phyloP scores from a whole-genome alignment of 1,140 invertebrate species.

The Macrobrachium nipponense region DNA sequence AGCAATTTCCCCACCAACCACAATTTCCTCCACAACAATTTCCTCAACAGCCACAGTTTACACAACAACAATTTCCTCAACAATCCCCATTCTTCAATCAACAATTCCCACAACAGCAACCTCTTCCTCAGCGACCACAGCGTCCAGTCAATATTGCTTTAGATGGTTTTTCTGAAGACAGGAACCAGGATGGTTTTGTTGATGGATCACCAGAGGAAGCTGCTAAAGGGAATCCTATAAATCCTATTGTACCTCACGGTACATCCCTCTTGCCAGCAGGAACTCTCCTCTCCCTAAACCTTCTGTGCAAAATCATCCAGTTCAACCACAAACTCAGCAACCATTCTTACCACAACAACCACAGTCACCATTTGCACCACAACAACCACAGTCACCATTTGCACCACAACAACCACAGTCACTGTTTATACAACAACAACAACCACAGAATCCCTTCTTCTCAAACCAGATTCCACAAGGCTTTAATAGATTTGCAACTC shows the following conservation, averaged over 20 bases:
- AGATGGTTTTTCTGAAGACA: conserved; percentile 38
- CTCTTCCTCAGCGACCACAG: not conserved
- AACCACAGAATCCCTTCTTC: conserved; percentile 26
- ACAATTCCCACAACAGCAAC: conserved; percentile 41
- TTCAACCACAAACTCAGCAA: not conserved
- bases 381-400: conserved; percentile 30
- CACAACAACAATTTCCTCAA: conserved; percentile 30
- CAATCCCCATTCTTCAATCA: conserved; percentile 19
- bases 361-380: conserved; percentile 33
- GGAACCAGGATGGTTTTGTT: conserved; percentile 43
- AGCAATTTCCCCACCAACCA: conserved; percentile 19
- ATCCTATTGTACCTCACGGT: no score
- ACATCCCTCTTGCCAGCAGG: no score
- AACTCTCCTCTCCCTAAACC: no score
- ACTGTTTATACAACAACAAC: no score
- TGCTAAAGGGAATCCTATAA: not conserved
- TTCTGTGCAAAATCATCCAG: no score
- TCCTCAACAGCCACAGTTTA: conserved; percentile 53
- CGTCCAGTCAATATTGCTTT: conserved; percentile 4
- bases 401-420: not conserved
- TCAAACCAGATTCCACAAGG: conserved; percentile 27
- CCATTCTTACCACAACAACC: conserved; percentile 22
- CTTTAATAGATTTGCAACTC: conserved; percentile 23
- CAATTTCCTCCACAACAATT: not conserved
- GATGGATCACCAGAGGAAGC: conserved; percentile 18